phyloP scores from a whole-genome alignment of 2,888 invertebrate species.

The Pteria penguin region DNA sequence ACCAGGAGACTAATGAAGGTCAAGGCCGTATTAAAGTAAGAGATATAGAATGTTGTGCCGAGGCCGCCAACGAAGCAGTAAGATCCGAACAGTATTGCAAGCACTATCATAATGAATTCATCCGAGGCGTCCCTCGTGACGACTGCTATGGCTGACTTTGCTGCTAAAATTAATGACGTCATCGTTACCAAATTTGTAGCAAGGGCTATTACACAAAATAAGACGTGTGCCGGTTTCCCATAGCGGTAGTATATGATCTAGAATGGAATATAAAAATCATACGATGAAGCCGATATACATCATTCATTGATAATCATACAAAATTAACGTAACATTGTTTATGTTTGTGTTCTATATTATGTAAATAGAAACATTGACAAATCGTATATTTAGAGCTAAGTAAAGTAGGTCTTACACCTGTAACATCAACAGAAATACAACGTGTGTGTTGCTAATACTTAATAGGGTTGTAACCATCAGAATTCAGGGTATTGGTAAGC shows the following conservation, averaged over 20 bases:
- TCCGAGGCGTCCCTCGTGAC: conserved; percentile 62
- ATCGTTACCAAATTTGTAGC: conserved; percentile 66
- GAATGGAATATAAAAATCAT: conserved; percentile 12
- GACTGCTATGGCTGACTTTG: conserved; percentile 58
- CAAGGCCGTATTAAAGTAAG: conserved; percentile 70
- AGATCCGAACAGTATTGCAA: conserved; percentile 68
- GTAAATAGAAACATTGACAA: too few relatives aligned
- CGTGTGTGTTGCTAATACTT: too few relatives aligned
- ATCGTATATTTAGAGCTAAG: too few relatives aligned
- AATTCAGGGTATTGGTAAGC: too few relatives aligned
- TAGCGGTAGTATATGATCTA: conserved; percentile 68
- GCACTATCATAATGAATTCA: conserved; percentile 67
- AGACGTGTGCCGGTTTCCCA: conserved; percentile 63
- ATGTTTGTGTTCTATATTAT: too few relatives aligned
- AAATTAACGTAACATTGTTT: too few relatives aligned
- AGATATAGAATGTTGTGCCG: conserved; percentile 75
- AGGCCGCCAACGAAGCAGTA: conserved; percentile 70
- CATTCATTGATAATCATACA: too few relatives aligned
- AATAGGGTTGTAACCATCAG: too few relatives aligned
- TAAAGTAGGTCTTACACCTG: too few relatives aligned
- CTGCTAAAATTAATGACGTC: conserved; percentile 64
- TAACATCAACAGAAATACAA: too few relatives aligned
- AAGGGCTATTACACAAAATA: conserved; percentile 68
- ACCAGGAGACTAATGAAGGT: conserved; percentile 62
- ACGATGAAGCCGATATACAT: too few relatives aligned